Percentiles rank a stretch among this genome's conserved stretches.
Conservation (phyloP, 2,113 vertebrate genomes). For the Crotalus viridis region DNA sequence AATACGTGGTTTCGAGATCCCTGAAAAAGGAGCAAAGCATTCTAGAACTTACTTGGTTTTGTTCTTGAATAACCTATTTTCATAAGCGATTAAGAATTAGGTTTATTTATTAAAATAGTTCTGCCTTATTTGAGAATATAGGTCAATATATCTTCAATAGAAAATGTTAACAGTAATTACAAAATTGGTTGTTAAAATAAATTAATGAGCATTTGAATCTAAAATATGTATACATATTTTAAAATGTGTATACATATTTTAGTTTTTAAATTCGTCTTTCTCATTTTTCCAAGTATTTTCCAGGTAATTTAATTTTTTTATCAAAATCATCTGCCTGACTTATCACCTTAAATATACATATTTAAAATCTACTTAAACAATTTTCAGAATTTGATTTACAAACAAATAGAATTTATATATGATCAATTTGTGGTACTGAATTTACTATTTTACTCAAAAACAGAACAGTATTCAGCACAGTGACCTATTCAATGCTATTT, state of each 20-base stretch:
- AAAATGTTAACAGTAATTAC: neutral
- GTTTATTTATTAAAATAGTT: neutral
- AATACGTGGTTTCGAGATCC: neutral
- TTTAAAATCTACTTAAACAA: neutral
- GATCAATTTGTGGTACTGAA: neutral
- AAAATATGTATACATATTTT: conserved; percentile 40
- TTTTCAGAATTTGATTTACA: conserved; percentile 3
- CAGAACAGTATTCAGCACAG: neutral
- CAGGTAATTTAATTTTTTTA: conserved; percentile 19
- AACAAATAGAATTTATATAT: neutral
- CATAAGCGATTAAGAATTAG: neutral
- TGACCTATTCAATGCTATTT: conserved; percentile 33
- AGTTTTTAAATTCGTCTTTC: conserved; percentile 21
- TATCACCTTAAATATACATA: neutral
- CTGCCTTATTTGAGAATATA: neutral
- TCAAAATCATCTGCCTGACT: neutral
- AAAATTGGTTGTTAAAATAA: neutral
- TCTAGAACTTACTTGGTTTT: neutral
- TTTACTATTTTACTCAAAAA: conserved; percentile 22
- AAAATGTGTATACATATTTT: conserved; percentile 38
- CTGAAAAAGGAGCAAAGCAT: neutral
- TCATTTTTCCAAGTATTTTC: neutral
- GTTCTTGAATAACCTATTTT: conserved; percentile 24
- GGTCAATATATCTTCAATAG: neutral
- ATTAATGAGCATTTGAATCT: conserved; percentile 27